Evolutionary conservation across 2,888 invertebrate genomes (phyloP).

Genomic region (Pimpla rufipes): DNA sequence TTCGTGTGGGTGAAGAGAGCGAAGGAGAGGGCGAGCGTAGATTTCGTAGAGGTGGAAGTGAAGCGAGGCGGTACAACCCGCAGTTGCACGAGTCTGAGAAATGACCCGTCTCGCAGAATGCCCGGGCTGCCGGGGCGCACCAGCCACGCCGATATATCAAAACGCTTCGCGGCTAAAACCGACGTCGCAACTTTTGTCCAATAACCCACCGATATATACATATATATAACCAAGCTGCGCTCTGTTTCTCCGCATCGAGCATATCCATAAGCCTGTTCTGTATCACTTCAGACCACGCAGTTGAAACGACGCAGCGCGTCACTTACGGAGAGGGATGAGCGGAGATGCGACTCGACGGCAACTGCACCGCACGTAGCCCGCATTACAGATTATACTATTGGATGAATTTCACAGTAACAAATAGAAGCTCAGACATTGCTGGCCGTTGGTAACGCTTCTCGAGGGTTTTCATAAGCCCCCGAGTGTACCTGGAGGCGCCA

Average conservation of each 20-base stretch:
- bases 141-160: slow-evolving; percentile 79
- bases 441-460: not conserved
- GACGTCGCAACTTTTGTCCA: slow-evolving; percentile 81
- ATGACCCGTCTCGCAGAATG: slow-evolving; percentile 76
- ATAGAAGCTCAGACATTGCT: slow-evolving; percentile 40
- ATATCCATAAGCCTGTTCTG: slow-evolving; percentile 47
- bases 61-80: slow-evolving; percentile 49
- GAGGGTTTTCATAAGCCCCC: not conserved
- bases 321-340: slow-evolving; percentile 60
- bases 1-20: slow-evolving; percentile 36
- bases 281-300: slow-evolving; percentile 17
- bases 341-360: slow-evolving; percentile 13
- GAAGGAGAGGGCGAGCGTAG: slow-evolving; percentile 13
- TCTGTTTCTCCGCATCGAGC: slow-evolving; percentile 29
- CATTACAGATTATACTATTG: slow-evolving; percentile 58
- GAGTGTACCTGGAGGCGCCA: not conserved
- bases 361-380: slow-evolving; percentile 22
- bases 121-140: slow-evolving; percentile 70
- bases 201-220: slow-evolving; percentile 73
- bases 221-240: slow-evolving; percentile 10
- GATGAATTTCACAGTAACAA: slow-evolving; percentile 57
- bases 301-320: slow-evolving; percentile 13
- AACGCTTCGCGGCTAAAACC: slow-evolving; percentile 77
- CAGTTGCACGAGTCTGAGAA: slow-evolving; percentile 76
- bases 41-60: slow-evolving; percentile 22